These are phyloP conservation scores for Meriones unguiculatus DNA, from an alignment of 2,113 vertebrate species.

Conservation along the genomic window DNA sequence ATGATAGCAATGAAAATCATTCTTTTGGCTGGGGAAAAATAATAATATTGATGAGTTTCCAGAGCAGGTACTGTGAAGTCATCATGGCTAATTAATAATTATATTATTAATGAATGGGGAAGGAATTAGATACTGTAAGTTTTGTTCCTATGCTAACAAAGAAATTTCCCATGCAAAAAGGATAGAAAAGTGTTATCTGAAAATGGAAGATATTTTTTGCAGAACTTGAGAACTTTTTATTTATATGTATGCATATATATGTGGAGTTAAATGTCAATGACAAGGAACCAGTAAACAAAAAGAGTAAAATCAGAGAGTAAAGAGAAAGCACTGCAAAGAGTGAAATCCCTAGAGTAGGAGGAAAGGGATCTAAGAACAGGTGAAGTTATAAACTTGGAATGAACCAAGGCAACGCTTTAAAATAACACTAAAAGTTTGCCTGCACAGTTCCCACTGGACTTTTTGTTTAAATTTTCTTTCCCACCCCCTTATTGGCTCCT, in stretches of 20 bases:
- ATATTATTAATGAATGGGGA: not conserved
- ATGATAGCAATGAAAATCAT: not conserved
- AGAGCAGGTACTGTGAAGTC: not conserved
- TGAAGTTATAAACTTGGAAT: not conserved
- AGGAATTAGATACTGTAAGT: not conserved
- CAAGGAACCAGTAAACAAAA: not conserved
- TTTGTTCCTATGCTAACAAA: not conserved
- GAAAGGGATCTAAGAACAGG: not conserved
- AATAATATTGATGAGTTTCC: not conserved
- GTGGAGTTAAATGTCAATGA: not conserved
- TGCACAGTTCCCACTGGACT: not conserved
- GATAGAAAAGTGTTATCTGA: not conserved
- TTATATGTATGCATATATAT: not conserved
- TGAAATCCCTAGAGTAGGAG: not conserved
- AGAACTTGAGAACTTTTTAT: not conserved
- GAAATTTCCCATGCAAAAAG: not conserved
- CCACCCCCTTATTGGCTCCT: not conserved
- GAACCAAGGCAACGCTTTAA: not conserved
- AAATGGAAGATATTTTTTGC: not conserved
- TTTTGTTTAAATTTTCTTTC: not conserved
- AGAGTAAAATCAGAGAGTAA: not conserved
- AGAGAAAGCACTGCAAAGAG: not conserved
- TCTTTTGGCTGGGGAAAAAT: not conserved
- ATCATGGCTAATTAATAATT: not conserved
- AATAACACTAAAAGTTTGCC: not conserved